Percentiles rank a stretch among this genome's conserved stretches.
Conservation (phyloP, 1,140 invertebrate species). For the Nomia melanderi region DNA sequence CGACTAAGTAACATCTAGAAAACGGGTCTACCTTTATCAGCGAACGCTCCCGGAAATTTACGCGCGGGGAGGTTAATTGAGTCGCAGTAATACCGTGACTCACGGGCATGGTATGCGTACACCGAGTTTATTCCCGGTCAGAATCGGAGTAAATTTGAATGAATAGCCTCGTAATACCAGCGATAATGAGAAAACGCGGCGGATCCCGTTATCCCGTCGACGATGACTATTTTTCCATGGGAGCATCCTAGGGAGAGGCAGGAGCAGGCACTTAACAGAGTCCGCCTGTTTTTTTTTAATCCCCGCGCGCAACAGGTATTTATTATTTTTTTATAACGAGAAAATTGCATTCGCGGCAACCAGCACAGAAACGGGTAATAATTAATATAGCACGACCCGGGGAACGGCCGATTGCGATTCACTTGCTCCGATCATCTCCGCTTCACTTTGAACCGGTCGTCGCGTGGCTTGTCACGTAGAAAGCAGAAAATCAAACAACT, state of each 20-base stretch:
- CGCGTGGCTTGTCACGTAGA: too few relatives aligned
- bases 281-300: background rate
- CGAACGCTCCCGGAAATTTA: conserved; percentile 13
- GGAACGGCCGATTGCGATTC: background rate
- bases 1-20: background rate
- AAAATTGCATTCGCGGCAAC: conserved; percentile 19
- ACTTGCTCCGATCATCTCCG: background rate
- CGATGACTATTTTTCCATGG: conserved; percentile 30
- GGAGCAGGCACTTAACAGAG: conserved; percentile 26
- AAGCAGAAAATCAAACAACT: too few relatives aligned
- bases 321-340: conserved; percentile 36
- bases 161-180: conserved; percentile 40
- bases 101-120: conserved; percentile 7
- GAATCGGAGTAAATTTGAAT: conserved; percentile 52
- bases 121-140: conserved; percentile 30
- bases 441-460: background rate
- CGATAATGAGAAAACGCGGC: conserved; percentile 40
- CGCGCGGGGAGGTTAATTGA: conserved; percentile 28
- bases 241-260: background rate
- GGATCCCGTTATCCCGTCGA: conserved; percentile 36
- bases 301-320: conserved; percentile 19
- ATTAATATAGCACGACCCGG: conserved; percentile 3
- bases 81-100: conserved; percentile 39
- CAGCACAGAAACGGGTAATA: background rate
- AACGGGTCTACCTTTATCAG: conserved; percentile 2